A percentile compares a stretch with the other conserved stretches of the same genome.
These are phyloP conservation scores for Aquatica leii DNA, from an alignment of 2,888 invertebrate genomes.

Conservation along the genomic window DNA sequence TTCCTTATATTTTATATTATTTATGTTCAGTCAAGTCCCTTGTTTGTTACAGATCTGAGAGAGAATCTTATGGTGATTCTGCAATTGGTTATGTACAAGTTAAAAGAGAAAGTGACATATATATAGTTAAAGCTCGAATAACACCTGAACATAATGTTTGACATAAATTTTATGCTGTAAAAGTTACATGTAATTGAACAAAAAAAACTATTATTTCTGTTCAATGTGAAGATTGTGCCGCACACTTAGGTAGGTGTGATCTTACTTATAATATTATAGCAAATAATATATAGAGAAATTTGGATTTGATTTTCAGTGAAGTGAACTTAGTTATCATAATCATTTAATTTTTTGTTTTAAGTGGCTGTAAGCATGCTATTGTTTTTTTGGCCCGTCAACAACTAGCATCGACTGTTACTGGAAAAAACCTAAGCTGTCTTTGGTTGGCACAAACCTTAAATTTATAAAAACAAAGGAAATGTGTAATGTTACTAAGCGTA, in stretches of 20 bases:
- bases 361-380: no score
- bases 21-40: no score
- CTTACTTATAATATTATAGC: no score
- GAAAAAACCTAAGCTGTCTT: background rate
- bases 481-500: background rate
- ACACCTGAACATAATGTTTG: no score
- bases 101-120: no score
- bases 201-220: background rate
- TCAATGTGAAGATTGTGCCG: background rate
- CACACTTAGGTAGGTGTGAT: background rate
- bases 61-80: background rate
- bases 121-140: no score
- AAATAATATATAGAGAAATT: background rate
- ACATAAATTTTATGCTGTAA: background rate
- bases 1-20: background rate
- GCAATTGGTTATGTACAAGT: no score
- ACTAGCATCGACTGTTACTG: background rate
- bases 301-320: background rate
- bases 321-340: no score
- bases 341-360: no score
- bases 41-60: no score
- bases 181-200: background rate
- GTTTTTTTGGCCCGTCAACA: no score
- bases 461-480: background rate
- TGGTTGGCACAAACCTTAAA: background rate